A percentile compares a stretch with the other conserved stretches of the same genome.
Conservation (phyloP, 2,797 vertebrate genomes). For the Chiroxiphia lanceolata region DNA sequence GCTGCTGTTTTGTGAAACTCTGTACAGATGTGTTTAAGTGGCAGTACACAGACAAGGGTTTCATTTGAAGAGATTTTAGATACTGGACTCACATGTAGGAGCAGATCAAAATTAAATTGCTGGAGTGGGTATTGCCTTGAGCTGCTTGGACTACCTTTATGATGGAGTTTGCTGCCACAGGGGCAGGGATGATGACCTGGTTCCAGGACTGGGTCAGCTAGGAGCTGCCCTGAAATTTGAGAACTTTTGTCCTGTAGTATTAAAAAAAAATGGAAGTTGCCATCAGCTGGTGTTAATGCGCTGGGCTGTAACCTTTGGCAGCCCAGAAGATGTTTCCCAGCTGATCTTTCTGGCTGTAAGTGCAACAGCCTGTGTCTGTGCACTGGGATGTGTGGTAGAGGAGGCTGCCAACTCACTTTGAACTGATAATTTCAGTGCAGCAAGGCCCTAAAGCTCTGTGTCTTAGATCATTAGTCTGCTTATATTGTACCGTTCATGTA, state of each 20-base stretch:
- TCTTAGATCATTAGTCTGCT: background rate
- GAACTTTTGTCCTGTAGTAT: background rate
- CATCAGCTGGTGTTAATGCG: background rate
- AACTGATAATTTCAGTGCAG: background rate
- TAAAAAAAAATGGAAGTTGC: background rate
- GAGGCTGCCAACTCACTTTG: background rate
- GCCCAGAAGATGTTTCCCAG: background rate
- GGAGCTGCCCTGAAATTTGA: background rate
- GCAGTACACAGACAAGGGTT: background rate
- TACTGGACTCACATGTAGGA: fast-evolving
- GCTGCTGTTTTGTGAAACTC: background rate
- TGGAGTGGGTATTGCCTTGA: background rate
- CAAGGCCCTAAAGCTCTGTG: background rate
- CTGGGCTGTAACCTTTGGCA: background rate
- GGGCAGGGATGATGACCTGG: background rate
- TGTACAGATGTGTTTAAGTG: background rate
- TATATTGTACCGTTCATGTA: background rate
- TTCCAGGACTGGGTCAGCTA: background rate
- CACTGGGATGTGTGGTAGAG: background rate
- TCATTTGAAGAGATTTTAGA: background rate
- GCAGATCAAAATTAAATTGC: background rate
- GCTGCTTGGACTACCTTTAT: background rate
- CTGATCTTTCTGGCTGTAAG: background rate
- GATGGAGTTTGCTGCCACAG: background rate
- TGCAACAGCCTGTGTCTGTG: background rate